Percentiles rank a stretch among this genome's conserved stretches.
phyloP scores from a whole-genome alignment of 2,113 vertebrate genomes.

The Cyphomyrus discorhynchus region DNA sequence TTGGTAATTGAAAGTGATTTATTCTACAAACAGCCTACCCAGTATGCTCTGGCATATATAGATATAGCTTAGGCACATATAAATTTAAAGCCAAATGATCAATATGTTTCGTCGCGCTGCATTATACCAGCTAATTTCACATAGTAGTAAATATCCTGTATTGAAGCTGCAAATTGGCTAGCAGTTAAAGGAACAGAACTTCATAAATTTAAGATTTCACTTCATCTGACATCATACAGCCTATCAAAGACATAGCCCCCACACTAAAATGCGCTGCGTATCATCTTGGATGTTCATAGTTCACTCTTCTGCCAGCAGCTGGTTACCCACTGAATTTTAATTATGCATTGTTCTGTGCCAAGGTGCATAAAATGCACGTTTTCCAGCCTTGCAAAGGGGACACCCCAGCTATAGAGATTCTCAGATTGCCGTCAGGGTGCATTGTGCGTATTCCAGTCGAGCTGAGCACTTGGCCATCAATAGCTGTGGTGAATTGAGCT shows the following conservation, averaged over 20 bases:
- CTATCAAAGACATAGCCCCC: neutral
- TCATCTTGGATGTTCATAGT: neutral
- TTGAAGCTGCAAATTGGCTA: neutral
- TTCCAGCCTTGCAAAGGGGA: neutral
- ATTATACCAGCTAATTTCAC: neutral
- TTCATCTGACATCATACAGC: neutral
- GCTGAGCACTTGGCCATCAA: neutral
- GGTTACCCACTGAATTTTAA: neutral
- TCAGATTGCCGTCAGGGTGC: neutral
- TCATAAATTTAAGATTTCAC: neutral
- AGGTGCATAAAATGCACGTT: neutral
- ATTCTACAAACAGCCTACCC: neutral
- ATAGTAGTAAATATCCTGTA: neutral
- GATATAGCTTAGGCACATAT: neutral
- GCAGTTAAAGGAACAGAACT: neutral
- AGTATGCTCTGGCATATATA: neutral
- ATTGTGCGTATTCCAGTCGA: neutral
- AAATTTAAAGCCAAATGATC: neutral
- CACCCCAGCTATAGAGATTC: neutral
- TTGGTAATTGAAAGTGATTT: neutral
- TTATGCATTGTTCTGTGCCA: neutral
- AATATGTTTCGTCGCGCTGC: neutral
- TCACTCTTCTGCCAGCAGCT: neutral
- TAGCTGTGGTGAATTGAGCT: slow-evolving; percentile 9
- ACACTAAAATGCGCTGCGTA: neutral